These are phyloP conservation scores for Passer montanus DNA, from an alignment of 2,113 vertebrate species.

Conservation along the genomic window DNA sequence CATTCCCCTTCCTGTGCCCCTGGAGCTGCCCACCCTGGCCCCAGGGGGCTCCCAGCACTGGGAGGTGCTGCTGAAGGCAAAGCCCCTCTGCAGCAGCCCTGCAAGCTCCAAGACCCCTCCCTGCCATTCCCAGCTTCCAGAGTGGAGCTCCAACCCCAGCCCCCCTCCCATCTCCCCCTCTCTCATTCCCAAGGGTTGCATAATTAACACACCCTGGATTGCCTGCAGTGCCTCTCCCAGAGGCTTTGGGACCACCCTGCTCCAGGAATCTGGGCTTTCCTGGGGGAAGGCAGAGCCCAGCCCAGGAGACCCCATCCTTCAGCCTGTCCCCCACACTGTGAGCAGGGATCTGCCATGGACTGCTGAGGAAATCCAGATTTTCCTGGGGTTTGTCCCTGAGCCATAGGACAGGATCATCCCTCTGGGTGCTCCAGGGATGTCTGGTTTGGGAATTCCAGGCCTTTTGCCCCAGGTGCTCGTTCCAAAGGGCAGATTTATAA, in stretches of 20 bases:
- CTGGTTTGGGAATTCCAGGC: neutral
- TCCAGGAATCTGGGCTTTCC: neutral
- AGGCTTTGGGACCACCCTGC: neutral
- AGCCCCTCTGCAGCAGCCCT: neutral
- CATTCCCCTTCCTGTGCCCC: accelerated
- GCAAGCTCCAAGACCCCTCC: neutral
- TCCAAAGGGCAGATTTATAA: neutral
- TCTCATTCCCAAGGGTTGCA: neutral
- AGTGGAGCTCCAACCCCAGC: neutral
- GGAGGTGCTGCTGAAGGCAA: neutral
- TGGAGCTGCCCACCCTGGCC: neutral
- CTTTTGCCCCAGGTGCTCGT: neutral
- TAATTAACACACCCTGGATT: neutral
- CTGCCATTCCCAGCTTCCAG: neutral
- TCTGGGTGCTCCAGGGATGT: neutral
- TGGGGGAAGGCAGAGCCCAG: neutral
- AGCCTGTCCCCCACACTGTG: neutral
- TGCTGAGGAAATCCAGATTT: neutral
- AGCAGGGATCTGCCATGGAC: neutral
- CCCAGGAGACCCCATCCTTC: neutral
- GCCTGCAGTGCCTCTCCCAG: neutral
- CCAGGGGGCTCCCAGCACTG: neutral
- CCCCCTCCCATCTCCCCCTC: neutral
- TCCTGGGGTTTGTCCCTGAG: neutral
- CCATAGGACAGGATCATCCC: too few relatives aligned